Base-by-base conservation (phyloP, 2,888 invertebrate species). In the Augochlorella aurata region DNA sequence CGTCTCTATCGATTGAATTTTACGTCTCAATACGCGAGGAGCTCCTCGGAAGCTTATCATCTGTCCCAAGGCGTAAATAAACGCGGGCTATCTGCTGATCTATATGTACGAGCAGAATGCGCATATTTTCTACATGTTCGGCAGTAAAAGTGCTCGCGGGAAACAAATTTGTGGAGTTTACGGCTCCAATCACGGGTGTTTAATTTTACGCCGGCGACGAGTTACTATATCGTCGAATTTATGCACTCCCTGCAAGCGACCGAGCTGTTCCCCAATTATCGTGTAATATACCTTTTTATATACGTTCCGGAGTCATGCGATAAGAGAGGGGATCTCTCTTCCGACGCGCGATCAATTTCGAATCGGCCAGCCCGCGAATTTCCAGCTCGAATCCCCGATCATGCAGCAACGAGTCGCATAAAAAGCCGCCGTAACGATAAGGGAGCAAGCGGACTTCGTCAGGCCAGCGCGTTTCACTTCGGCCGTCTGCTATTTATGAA, bases 401-500 rank as follows among this genome's bases (percentile, higher is more conserved):
- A 68, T 44, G 72, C 61, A 72, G 77, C 54, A 74, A 74, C 73
- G 72, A 49, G 66, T 54, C 75, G 77, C 72, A 87, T 83, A 77
- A 71, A 74, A 77, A 65, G 78, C 78, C 73, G 70, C 65, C 50
- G 71, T 58, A 49, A 77, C 76, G 78, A 84, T 85, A 87, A 80
- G 79, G 45, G 73, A 47, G 44, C 29, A 54, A n/a, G 67, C 74
- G 73, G 63, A 70, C 70, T 79, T 87, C 85, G 76, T 85, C 75
- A 78, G 61, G 29, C 65, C 49, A 12, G 77, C 16, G 79, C 63
- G 54, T 73, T 81, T 77, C 58, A 74, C 72, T 82, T 65, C 44
- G 74, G 67, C 49, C 58, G 69, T 77, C 77, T 45, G 81, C 78
- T 82, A 83, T 81, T 83, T 73, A 83, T 84, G 88, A 87, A 87